Evolutionary conservation across 2,888 invertebrate species (phyloP).

Genomic region (Temnothorax unifasciatus): DNA sequence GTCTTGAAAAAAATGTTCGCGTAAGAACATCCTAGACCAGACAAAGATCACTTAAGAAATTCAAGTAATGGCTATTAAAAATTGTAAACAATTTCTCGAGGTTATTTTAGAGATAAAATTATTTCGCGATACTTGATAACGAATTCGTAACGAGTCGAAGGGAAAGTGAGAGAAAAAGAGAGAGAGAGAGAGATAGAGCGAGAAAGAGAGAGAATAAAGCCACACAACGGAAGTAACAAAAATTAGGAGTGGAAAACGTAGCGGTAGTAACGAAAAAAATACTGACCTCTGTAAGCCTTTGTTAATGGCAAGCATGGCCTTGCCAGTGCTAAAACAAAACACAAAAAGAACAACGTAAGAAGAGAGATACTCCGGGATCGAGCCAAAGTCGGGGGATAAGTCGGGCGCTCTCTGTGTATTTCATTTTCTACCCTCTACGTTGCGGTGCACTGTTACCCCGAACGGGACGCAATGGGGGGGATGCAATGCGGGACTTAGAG

Average conservation of each 20-base stretch:
- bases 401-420: conserved; percentile 65
- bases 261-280: conserved; percentile 86
- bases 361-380: conserved; percentile 80
- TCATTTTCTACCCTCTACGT: conserved; percentile 52
- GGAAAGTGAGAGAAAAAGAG: conserved; percentile 36
- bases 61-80: neutral
- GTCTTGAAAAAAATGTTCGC: neutral
- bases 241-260: conserved; percentile 69
- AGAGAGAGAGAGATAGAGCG: conserved; percentile 46
- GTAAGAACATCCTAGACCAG: neutral
- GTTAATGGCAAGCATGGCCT: conserved; percentile 94
- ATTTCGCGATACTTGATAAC: neutral
- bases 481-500: conserved; percentile 43
- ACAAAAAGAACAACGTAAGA: conserved; percentile 87
- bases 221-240: conserved; percentile 64
- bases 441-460: conserved; percentile 36
- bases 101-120: neutral
- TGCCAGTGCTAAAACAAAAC: conserved; percentile 92
- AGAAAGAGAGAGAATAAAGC: conserved; percentile 69
- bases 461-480: conserved; percentile 28
- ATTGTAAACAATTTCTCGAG: neutral
- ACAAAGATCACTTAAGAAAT: neutral
- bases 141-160: conserved; percentile 44
- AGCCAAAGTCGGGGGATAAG: conserved; percentile 77
- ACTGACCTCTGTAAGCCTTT: conserved; percentile 94